Base-by-base conservation (phyloP, 2,888 invertebrate genomes). In the Meandrusa payeni region DNA sequence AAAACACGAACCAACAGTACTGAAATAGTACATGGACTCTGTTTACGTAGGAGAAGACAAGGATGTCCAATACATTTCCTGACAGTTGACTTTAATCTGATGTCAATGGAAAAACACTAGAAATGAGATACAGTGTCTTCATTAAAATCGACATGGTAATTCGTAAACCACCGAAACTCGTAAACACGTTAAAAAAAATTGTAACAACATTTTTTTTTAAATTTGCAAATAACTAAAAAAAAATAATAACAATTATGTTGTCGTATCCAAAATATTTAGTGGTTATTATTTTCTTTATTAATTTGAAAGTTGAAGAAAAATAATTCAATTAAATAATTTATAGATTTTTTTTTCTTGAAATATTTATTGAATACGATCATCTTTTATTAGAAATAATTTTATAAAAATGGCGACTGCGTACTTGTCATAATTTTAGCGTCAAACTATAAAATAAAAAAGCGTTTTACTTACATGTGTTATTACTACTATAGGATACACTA, bases 401-500 rank as follows among this genome's bases (percentile, higher is more conserved):
- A n/a, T n/a, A n/a, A n/a, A n/a, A n/a, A n/a, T n/a, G n/a, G n/a
- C 41, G 40, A 41, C 40, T 33, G 42, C 40, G 41, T 23, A 41
- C 1, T 10, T 43, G 41, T 38, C 17, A 17, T 23, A 23, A 33
- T 15, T 24, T 31, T 15, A 11, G 7, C 29, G 12, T 5, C 17
- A 11, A 47, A 33, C 23, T n/a, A 34, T 12, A 23, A 13, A 6
- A 1, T 24, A 19, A 17, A 29, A 23, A 28, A 28, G 20, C 28
- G 12, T 26, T 4, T 53, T 61, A 85, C 86, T 86, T 72, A 86
- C 86, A 86, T 76, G 83, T 74, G 37, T 7, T 43, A 69, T 66
- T 81, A 64, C 63, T 78, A 64, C 69, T 83, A 68, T 85, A 86
- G 64, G 68, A 74, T 50, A 85, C 75, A 64, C 69, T 72, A 69